phyloP scores from a whole-genome alignment of 35 echinoderm and acorn worm genomes.

The Acanthaster planci region DNA sequence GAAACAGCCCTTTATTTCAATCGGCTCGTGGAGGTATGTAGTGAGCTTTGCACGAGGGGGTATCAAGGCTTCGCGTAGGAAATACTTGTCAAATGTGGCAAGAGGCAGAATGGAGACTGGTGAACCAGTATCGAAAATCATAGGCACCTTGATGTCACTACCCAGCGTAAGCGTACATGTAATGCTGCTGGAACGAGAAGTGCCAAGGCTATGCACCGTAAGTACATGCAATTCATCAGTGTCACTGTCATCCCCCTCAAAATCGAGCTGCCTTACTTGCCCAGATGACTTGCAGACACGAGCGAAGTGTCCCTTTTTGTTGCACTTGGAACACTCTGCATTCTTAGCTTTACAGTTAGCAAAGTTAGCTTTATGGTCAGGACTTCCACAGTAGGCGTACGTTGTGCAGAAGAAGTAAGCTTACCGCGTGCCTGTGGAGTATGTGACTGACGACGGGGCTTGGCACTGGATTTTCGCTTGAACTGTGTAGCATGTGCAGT shows the following conservation, averaged over 20 bases:
- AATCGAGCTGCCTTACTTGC: conserved; percentile 14
- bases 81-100: conserved; percentile 43
- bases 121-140: conserved; percentile 55
- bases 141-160: conserved; percentile 7
- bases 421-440: background rate
- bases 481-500: conserved; percentile 7
- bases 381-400: conserved; percentile 32
- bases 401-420: conserved; percentile 19
- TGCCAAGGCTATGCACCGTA: background rate
- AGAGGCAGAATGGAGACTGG: conserved; percentile 45
- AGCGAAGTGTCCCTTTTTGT: conserved; percentile 56
- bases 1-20: conserved; percentile 46
- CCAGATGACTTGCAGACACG: conserved; percentile 44
- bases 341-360: conserved; percentile 27
- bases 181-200: background rate
- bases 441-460: too few species aligned
- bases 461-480: background rate
- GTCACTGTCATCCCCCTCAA: background rate
- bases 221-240: background rate
- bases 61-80: conserved; percentile 33
- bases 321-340: conserved; percentile 35
- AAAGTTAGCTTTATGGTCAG: conserved; percentile 39
- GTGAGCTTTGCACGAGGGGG: conserved; percentile 12
- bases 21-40: conserved; percentile 29
- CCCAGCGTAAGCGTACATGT: conserved; percentile 42